Conservation (phyloP, 2,113 vertebrate species). For the Cyphomyrus discorhynchus region DNA sequence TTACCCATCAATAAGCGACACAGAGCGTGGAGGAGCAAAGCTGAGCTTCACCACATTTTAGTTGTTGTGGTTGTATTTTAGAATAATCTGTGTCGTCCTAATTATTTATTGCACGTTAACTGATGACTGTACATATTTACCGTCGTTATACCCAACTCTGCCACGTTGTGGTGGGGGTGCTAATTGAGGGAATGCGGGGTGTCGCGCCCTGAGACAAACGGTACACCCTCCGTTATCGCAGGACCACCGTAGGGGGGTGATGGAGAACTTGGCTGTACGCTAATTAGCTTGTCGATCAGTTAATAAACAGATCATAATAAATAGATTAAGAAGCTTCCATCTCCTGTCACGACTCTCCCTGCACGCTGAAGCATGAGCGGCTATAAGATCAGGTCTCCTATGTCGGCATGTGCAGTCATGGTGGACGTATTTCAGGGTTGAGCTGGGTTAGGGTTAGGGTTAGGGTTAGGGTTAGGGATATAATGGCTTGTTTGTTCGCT, state of each 20-base stretch:
- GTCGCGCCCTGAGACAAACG: neutral
- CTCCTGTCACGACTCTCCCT: neutral
- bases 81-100: neutral
- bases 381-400: neutral
- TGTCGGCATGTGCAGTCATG: neutral
- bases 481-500: conserved; percentile 19
- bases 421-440: neutral
- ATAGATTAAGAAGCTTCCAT: neutral
- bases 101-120: neutral
- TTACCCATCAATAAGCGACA: neutral
- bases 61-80: neutral
- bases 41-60: neutral
- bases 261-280: neutral
- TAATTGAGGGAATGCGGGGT: neutral
- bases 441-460: neutral
- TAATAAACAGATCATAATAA: neutral
- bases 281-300: neutral
- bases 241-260: neutral
- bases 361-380: neutral
- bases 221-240: neutral
- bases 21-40: neutral
- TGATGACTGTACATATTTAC: neutral
- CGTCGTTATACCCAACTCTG: neutral
- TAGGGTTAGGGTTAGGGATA: neutral
- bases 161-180: neutral